These are phyloP conservation scores for Ceratosolen solmsi DNA, from an alignment of 1,140 invertebrate species.

Conservation along the genomic window DNA sequence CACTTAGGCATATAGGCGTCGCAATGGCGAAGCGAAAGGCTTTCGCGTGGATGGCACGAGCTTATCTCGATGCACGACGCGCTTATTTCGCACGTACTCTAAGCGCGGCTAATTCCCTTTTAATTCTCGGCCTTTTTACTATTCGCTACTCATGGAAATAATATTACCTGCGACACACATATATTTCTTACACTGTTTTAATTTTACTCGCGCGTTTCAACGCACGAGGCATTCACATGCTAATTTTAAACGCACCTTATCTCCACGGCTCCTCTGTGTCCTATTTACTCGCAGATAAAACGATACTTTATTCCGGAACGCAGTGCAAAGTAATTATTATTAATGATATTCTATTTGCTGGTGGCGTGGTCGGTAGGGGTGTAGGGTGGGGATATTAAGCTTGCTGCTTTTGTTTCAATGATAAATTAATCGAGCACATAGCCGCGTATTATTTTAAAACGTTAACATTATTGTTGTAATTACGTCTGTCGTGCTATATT, in stretches of 20 bases:
- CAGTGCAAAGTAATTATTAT: neutral
- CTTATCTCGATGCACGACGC: conserved; percentile 48
- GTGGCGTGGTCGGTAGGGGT: no score
- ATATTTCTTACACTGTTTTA: no score
- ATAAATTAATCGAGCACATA: conserved; percentile 36
- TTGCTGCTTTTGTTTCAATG: no score
- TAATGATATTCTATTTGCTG: no score
- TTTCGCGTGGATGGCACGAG: neutral
- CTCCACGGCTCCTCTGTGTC: neutral
- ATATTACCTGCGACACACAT: neutral
- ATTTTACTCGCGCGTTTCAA: no score
- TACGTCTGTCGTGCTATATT: no score
- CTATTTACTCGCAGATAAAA: neutral
- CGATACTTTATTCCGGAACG: neutral
- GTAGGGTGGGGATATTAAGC: no score
- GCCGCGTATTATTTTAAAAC: no score
- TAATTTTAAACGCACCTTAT: neutral
- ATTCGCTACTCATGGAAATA: neutral
- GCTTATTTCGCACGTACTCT: conserved; percentile 35
- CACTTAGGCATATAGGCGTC: no score
- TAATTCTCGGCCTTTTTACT: neutral
- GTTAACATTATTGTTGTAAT: no score
- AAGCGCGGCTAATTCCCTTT: conserved; percentile 32
- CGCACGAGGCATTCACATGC: neutral
- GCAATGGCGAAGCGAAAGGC: neutral